These are phyloP conservation scores for Craterocephalus amniculus DNA, from an alignment of 2,797 vertebrate genomes.

Conservation along the genomic window DNA sequence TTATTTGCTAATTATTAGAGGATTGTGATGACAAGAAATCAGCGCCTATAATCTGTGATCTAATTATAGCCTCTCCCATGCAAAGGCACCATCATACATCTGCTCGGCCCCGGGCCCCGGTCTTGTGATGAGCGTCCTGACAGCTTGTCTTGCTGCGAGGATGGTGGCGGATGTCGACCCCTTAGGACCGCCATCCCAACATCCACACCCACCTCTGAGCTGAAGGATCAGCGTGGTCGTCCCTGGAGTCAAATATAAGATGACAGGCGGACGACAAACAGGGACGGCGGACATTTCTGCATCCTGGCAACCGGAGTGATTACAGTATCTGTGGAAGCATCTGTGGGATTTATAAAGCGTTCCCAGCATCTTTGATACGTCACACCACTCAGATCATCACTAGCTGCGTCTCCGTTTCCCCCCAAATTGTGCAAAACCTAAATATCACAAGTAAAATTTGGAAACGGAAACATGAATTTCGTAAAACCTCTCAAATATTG, in stretches of 20 bases:
- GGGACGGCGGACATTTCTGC: slow-evolving; percentile 1
- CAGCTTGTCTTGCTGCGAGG: slow-evolving; percentile 33
- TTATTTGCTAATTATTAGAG: too few relatives aligned
- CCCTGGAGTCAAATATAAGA: slow-evolving; percentile 20
- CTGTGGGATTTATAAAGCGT: neutral
- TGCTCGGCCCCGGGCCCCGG: slow-evolving; percentile 36
- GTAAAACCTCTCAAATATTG: too few relatives aligned
- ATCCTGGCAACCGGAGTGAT: slow-evolving; percentile 1
- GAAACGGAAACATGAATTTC: too few relatives aligned
- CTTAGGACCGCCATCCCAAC: slow-evolving; percentile 1
- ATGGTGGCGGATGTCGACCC: slow-evolving; percentile 4
- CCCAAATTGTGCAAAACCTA: too few relatives aligned
- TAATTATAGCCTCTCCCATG: slow-evolving; percentile 26
- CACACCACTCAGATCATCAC: too few relatives aligned
- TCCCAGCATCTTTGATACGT: neutral
- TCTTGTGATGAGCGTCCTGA: slow-evolving; percentile 47
- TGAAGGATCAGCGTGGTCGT: slow-evolving; percentile 19
- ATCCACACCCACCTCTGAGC: slow-evolving; percentile 43
- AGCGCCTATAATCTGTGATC: slow-evolving; percentile 14
- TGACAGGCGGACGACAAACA: slow-evolving; percentile 24
- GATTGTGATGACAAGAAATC: too few relatives aligned
- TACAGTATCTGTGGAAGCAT: neutral
- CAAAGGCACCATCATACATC: slow-evolving; percentile 49
- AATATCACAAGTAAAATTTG: too few relatives aligned
- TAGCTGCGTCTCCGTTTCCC: too few relatives aligned